phyloP scores from a whole-genome alignment of 2,797 vertebrate genomes.

The Staurois parvus region DNA sequence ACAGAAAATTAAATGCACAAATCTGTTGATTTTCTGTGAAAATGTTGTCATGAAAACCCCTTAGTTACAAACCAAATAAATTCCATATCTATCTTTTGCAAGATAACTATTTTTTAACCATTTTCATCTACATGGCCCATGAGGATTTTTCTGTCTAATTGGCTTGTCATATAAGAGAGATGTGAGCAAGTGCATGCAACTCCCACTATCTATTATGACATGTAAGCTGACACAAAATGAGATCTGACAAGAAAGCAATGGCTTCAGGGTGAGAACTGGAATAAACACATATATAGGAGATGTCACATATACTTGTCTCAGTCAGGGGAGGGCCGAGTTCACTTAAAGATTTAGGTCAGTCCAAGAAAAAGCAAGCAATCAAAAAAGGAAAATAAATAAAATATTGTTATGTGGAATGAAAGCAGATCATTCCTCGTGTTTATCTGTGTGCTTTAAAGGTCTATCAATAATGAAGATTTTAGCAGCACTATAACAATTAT shows the following conservation, averaged over 20 bases:
- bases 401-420: neutral
- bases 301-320: constrained; percentile 35
- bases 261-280: constrained; percentile 48
- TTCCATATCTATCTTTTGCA: neutral
- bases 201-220: constrained; percentile 18
- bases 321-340: constrained; percentile 14
- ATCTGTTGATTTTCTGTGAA: too few relatives aligned
- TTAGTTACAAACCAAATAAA: too few relatives aligned
- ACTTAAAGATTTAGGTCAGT: constrained; percentile 51
- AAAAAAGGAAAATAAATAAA: neutral
- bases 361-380: neutral
- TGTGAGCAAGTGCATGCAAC: constrained; percentile 13
- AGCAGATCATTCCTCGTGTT: neutral
- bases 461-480: neutral
- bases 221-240: constrained; percentile 17
- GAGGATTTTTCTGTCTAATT: neutral
- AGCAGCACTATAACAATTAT: neutral
- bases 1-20: too few relatives aligned
- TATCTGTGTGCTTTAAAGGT: neutral
- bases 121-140: neutral
- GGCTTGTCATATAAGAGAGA: neutral
- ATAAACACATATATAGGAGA: constrained; percentile 34
- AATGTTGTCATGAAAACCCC: too few relatives aligned
- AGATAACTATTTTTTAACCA: too few relatives aligned
- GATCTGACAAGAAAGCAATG: constrained; percentile 38